A percentile compares a stretch with the other conserved stretches of the same genome.
phyloP scores from a whole-genome alignment of 2,113 vertebrate species.

The Tauraco erythrolophus region DNA sequence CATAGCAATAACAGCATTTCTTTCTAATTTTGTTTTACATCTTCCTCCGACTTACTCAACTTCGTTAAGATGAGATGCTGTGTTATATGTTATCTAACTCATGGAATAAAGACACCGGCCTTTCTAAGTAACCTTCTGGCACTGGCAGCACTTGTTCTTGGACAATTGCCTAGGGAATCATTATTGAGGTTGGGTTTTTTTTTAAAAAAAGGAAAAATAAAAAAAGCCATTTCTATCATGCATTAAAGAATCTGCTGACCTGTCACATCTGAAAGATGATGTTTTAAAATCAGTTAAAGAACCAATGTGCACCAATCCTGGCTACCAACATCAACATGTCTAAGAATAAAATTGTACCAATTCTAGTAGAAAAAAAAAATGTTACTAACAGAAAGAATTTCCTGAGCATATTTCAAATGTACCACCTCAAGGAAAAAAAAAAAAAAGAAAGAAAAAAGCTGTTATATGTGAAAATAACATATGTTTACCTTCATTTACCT shows the following conservation, averaged over 20 bases:
- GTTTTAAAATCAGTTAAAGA: background rate
- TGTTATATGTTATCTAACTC: background rate
- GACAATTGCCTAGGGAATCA: background rate
- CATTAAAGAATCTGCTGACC: background rate
- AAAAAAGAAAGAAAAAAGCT: background rate
- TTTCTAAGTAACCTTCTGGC: background rate
- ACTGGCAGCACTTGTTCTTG: background rate
- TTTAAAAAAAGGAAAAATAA: background rate
- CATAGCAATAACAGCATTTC: background rate
- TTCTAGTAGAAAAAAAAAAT: background rate
- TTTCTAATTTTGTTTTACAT: background rate
- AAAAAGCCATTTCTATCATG: background rate
- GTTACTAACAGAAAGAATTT: background rate
- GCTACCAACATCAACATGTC: background rate
- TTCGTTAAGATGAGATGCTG: background rate
- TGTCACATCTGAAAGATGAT: background rate
- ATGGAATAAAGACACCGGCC: background rate
- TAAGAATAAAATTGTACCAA: background rate
- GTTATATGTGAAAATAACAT: background rate
- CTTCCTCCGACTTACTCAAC: background rate
- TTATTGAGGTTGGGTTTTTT: background rate
- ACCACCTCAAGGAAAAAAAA: background rate
- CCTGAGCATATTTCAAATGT: background rate
- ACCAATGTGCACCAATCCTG: background rate
- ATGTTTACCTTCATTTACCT: background rate